Conservation (phyloP, 23 tunicate species). For the Diplosoma virens region DNA sequence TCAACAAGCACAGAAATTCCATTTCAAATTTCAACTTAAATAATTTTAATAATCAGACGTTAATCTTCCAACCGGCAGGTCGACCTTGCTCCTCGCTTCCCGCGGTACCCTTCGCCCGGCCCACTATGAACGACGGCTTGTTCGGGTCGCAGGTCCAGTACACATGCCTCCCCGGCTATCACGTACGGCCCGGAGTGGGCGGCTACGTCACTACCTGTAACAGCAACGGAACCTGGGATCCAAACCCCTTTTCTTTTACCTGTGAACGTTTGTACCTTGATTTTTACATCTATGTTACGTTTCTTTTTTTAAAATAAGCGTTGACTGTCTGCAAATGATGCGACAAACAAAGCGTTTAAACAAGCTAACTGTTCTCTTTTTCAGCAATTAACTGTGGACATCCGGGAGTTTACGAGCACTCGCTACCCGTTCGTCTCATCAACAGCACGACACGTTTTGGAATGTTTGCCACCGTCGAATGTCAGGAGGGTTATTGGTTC, state of each 20-base stretch:
- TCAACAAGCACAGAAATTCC: too few species aligned
- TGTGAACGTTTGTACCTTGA: slow-evolving; percentile 47
- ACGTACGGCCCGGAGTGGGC: slow-evolving; percentile 51
- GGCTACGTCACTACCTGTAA: slow-evolving; percentile 23
- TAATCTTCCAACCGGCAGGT: too few species aligned
- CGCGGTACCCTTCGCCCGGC: slow-evolving; percentile 11
- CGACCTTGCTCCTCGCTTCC: slow-evolving; percentile 58
- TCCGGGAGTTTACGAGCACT: slow-evolving; percentile 58
- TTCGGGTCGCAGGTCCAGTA: slow-evolving; percentile 50
- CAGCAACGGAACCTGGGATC: slow-evolving; percentile 48
- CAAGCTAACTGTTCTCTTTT: not conserved
- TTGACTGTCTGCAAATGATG: too few species aligned
- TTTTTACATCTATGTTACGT: too few species aligned
- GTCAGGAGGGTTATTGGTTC: slow-evolving; percentile 59
- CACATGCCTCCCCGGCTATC: slow-evolving; percentile 48
- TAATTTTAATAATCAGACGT: too few species aligned
- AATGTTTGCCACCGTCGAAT: slow-evolving; percentile 27
- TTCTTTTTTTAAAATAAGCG: too few species aligned
- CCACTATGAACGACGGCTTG: slow-evolving; percentile 3
- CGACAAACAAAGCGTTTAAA: too few species aligned
- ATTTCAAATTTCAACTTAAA: too few species aligned
- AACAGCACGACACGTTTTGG: slow-evolving; percentile 27
- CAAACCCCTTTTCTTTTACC: slow-evolving; percentile 34
- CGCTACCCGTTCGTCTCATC: not conserved
- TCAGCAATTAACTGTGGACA: slow-evolving; percentile 60